Conservation (phyloP, 1,140 invertebrate species). For the Drosophila ogumai region DNA sequence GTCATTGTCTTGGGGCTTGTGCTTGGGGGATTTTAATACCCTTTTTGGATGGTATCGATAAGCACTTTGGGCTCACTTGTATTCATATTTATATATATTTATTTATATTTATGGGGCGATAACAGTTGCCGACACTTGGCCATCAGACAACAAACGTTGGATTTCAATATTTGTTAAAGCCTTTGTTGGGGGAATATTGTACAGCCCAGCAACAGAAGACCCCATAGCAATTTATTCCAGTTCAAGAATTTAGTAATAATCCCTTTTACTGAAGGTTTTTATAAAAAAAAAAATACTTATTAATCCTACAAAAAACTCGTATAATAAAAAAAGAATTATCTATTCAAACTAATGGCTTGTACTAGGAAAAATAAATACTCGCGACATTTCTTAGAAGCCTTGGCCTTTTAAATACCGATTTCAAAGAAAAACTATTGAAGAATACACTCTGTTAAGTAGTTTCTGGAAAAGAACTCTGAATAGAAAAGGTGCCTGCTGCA, state of each 20-base stretch:
- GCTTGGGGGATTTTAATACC: conserved; percentile 53
- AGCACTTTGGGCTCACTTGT: conserved; percentile 46
- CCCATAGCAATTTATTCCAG: not conserved
- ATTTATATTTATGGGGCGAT: conserved; percentile 61
- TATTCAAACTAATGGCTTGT: not conserved
- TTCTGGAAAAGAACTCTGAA: not conserved
- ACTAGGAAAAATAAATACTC: not conserved
- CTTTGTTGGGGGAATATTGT: not conserved
- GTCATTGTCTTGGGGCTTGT: conserved; percentile 22
- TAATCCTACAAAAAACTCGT: not conserved
- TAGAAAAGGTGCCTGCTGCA: not conserved
- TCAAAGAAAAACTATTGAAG: conserved; percentile 3
- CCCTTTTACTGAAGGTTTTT: not conserved
- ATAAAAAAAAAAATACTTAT: not conserved
- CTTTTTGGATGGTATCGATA: conserved; percentile 46
- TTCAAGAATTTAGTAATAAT: not conserved
- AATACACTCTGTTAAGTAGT: not conserved
- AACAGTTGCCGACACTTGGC: conserved; percentile 50
- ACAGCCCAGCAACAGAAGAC: not conserved
- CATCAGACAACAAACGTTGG: conserved; percentile 21
- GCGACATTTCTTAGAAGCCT: not conserved
- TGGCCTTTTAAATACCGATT: not conserved
- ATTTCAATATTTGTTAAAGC: conserved; percentile 38
- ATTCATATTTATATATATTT: conserved; percentile 40
- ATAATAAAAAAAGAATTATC: not conserved